Base-by-base conservation (phyloP, 2,797 vertebrate genomes). In the Emys orbicularis region DNA sequence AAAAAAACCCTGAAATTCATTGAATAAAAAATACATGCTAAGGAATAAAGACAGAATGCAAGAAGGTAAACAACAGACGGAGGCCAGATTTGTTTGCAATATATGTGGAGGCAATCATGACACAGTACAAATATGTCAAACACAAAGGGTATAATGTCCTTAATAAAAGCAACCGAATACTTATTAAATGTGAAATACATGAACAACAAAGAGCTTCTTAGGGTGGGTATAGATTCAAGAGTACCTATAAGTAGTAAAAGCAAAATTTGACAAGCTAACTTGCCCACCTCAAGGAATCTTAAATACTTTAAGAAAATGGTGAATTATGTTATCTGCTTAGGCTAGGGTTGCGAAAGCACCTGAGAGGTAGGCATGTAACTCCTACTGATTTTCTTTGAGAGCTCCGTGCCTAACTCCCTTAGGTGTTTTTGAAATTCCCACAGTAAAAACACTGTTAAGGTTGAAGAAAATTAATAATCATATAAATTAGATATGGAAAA, bases 201-300 rank as follows among this genome's bases (percentile, higher is more conserved):
- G 23, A 84, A 4, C 12, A 52, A 6, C 37, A 80, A 85, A 52
- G 23, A 54, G 65, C 80, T 49, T 90, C 84, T 91, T 95, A 53
- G 57, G 91, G 56, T 13, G 74, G 10, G 16, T 2, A 15, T 81
- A 12, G 95, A 86, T 95, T 93, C 53, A 90, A 34, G 74, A 83
- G 31, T 18, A 56, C 3, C 65, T 91, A 41, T 23, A 54, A 59
- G 54, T 31, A 95, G 21, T 65, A 88, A 90, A 77, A 4, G 2
- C 52, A 81, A 89, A 86, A 6, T 81, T 88, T 84, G 49, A 56
- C 89, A 77, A 72, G 84, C 81, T 84, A 54, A 91, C 92, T 95
- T 90, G 76, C 81, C 21, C 6, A 12, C 12, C n/a, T 80, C 12
- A 65, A 89, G 83, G 1, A 49, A 89, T 72, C 68, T 93, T 86